Percentiles rank a stretch among this genome's conserved stretches.
These are phyloP conservation scores for Myrmecobius fasciatus DNA, from an alignment of 2,113 vertebrate genomes.

Conservation along the genomic window DNA sequence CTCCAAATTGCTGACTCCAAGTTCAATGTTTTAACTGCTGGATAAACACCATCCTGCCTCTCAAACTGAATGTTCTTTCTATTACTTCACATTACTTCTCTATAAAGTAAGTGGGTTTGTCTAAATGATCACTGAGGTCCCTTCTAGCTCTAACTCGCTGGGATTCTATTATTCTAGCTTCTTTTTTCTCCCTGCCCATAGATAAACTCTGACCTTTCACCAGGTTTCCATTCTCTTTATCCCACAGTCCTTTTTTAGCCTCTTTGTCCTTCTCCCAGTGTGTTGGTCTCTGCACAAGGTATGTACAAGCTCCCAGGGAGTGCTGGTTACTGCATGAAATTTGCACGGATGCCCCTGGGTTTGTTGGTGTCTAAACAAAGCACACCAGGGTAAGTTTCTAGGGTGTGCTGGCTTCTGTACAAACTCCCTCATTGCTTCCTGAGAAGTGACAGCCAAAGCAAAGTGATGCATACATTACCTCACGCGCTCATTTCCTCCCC, in stretches of 20 bases:
- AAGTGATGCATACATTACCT: background rate
- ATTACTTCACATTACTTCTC: background rate
- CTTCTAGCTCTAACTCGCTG: background rate
- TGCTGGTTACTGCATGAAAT: background rate
- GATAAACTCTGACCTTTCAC: constrained; percentile 1
- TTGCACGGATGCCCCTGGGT: background rate
- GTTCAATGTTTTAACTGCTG: background rate
- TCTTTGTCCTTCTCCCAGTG: background rate
- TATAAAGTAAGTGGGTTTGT: background rate
- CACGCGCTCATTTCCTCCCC: background rate
- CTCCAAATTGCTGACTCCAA: background rate
- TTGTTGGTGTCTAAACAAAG: background rate
- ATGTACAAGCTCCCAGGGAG: background rate
- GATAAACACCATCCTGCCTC: background rate
- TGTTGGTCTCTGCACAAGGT: background rate
- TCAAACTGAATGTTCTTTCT: background rate
- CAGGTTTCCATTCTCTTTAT: background rate
- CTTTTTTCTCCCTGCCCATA: background rate
- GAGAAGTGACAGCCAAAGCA: background rate
- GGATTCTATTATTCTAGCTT: background rate
- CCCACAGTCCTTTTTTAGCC: background rate
- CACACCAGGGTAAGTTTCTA: background rate
- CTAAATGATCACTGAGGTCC: background rate
- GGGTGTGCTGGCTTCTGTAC: background rate
- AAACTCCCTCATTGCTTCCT: background rate